Percentiles rank a stretch among this genome's conserved stretches.
These are phyloP conservation scores for Trichacis sp. DNA, from an alignment of 2,888 invertebrate species.

Conservation along the genomic window DNA sequence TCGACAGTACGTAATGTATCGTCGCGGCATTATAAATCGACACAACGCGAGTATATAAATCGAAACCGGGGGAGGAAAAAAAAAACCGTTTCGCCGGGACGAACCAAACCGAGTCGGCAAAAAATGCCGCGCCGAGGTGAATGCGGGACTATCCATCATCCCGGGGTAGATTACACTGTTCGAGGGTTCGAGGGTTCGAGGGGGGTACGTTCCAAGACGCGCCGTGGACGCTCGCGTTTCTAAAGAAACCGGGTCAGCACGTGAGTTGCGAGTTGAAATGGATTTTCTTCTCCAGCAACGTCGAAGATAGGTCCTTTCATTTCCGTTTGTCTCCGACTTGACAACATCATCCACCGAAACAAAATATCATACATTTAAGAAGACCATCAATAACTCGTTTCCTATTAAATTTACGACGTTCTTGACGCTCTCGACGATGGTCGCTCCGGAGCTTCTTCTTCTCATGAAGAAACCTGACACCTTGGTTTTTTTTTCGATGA, in stretches of 20 bases:
- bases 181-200: too few relatives aligned
- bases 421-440: not conserved
- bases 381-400: constrained; percentile 16
- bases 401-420: constrained; percentile 1
- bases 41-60: not conserved
- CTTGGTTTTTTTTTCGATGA: too few relatives aligned
- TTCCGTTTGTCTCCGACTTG: constrained; percentile 34
- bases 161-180: constrained; percentile 15
- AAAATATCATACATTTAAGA: constrained; percentile 8
- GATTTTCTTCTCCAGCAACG: constrained; percentile 21
- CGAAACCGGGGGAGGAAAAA: not conserved
- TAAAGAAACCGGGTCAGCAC: constrained; percentile 33
- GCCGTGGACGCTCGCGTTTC: constrained; percentile 18
- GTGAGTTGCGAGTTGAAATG: constrained; percentile 31
- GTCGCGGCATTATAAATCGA: not conserved
- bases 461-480: too few relatives aligned
- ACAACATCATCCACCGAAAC: constrained; percentile 23
- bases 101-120: constrained; percentile 1
- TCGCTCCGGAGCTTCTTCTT: not conserved
- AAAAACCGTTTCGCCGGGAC: not conserved
- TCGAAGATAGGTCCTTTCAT: constrained; percentile 33
- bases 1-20: not conserved
- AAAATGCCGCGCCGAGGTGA: constrained; percentile 13
- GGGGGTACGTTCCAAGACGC: constrained; percentile 16
- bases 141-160: constrained; percentile 26